These are phyloP conservation scores for Margaritifera margaritifera DNA, from an alignment of 2,888 invertebrate genomes.

Conservation along the genomic window DNA sequence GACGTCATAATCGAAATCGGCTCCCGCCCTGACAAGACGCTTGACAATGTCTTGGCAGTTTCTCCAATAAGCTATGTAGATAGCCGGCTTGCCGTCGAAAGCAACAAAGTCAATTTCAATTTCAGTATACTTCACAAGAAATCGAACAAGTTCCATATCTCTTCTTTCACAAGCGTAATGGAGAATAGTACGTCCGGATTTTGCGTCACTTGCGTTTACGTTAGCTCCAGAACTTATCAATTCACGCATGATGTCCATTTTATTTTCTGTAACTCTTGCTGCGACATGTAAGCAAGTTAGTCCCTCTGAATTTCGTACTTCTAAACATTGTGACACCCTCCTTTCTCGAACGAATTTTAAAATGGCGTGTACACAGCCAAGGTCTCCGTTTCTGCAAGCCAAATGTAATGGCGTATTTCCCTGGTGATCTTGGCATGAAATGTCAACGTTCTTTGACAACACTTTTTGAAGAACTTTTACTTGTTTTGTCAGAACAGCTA, in stretches of 20 bases:
- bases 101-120: slow-evolving; percentile 40
- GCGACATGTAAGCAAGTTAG: slow-evolving; percentile 41
- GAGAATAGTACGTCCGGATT: slow-evolving; percentile 44
- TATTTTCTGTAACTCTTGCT: slow-evolving; percentile 15
- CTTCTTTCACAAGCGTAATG: slow-evolving; percentile 39
- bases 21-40: slow-evolving; percentile 25
- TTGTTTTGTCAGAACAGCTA: slow-evolving; percentile 28
- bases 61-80: slow-evolving; percentile 35
- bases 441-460: slow-evolving; percentile 16
- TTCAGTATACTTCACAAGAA: slow-evolving; percentile 29
- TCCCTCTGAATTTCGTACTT: slow-evolving; percentile 37
- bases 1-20: slow-evolving; percentile 22
- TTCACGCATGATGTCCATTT: slow-evolving; percentile 31
- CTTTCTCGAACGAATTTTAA: slow-evolving; percentile 14
- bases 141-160: slow-evolving; percentile 26
- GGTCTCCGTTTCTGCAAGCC: slow-evolving; percentile 25
- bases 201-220: slow-evolving; percentile 43
- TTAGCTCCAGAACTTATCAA: slow-evolving; percentile 40
- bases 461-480: slow-evolving; percentile 12
- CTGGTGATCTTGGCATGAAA: slow-evolving; percentile 30
- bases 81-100: slow-evolving; percentile 41
- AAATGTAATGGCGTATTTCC: slow-evolving; percentile 33
- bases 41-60: slow-evolving; percentile 35
- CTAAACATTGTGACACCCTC: slow-evolving; percentile 26
- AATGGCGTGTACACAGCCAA: slow-evolving; percentile 15